Base-by-base conservation (phyloP, 2,888 invertebrate species). In the Hydrotaea cyrtoneurina region DNA sequence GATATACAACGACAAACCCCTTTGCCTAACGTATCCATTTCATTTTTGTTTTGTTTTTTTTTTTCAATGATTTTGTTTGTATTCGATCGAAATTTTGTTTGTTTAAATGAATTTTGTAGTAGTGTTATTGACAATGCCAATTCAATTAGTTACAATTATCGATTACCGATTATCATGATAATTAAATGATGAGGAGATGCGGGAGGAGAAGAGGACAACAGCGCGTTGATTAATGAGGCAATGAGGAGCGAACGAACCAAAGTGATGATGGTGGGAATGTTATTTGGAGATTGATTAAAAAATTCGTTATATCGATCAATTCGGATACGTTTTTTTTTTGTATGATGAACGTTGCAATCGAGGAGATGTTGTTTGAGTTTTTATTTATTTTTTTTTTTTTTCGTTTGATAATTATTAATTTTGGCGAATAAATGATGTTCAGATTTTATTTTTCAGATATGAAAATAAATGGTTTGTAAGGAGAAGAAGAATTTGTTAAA, bases 1-100 rank as follows among this genome's bases (percentile, higher is more conserved):
- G 95, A 95, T 93, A 95, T 94, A 94, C 95, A 95, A 93, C 94
- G 94, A 93, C 94, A 93, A 89, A 92, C 90, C 90, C 92, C 91
- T 90, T 92, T 93, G 90, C 92, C 92, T 93, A 92, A 91, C 91
- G 92, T 92, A 91, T 92, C 92, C 92, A 89, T 89, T 62, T 80
- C 69, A 80, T 73, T 75, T 66, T 62, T 74, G 71, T 84, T 75
- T 82, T 84, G n/a, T 76, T 78, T 74, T 73, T 26, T 75, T 76
- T 86, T 74, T 80, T 81, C 82, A 75, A 69, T 53, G 26, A 57
- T 59, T 62, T 31, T 15, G 57, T 80, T 66, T 74, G 31, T 7
- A 31, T 11, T n/a, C 26, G 76, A 74, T 69, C 57, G 13, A 73
- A 53, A 76, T 57, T 64, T 19, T n/a, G n/a, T n/a, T n/a, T n/a